Base-by-base conservation (phyloP, 2,113 vertebrate genomes). In the Pao palembangensis region DNA sequence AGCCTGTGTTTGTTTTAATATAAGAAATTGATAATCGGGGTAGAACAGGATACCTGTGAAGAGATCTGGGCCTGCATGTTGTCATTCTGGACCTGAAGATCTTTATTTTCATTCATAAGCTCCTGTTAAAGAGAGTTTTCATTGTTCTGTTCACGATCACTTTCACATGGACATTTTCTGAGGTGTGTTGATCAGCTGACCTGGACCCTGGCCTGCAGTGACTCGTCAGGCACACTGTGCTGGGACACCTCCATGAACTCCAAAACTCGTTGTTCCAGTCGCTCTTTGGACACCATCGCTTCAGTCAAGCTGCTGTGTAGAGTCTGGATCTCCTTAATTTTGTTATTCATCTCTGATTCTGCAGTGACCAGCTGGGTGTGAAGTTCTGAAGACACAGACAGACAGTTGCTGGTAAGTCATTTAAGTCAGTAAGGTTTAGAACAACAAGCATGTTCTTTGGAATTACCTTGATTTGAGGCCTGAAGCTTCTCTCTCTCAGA, bases 221-320 rank as follows among this genome's bases (percentile, higher is more conserved):
- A 85, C 53, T 96, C 93, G 28, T 96, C 93, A 4, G 93, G 91
- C 38, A 91, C 85, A 62, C 91, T 91, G 87, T 94, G 95, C 79
- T 97, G 93, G 0, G 96, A 94, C 15, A 91, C 91, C 51, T 96
- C 95, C 87, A 96, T 86, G 8, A 98, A 89, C 77, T 98, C 94
- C 88, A 93, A 75, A 81, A 95, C 91, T 80, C 92, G 93, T 87
- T 96, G 93, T 72, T 99, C 95, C 86, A 98, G 82, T 69, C 94
- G 91, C 63, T 99, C 95, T 65, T 97, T 98, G 47, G 94, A 93
- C 51, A 98, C 90, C 74, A 96, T 89, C 17, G 93, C 93, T 70
- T 98, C 96, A 1, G 93, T 94, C 75, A 99, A 91, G 76, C 90
- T 98, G 90, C 91, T 91, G 88, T 94, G 97, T 8, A 98, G 91